Evolutionary conservation across 1,140 invertebrate species (phyloP).

Genomic region (Drosophila nigrodunni): DNA sequence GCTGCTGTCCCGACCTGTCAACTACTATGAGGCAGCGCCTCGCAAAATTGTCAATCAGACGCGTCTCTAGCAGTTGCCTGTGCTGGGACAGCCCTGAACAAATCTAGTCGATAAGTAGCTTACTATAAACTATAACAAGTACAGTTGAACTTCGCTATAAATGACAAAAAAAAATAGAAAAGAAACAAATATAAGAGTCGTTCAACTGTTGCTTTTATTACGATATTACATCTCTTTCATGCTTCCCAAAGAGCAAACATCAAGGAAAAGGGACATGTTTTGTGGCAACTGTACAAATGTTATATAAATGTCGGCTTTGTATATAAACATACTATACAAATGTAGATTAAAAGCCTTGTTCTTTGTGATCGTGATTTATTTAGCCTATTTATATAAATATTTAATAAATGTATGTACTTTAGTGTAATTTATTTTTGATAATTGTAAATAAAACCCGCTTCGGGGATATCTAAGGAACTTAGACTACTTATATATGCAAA

Average conservation of each 20-base stretch:
- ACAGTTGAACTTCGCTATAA: conserved; percentile 24
- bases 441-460: conserved; percentile 68
- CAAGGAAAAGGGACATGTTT: not conserved
- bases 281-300: conserved; percentile 55
- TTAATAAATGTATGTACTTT: conserved; percentile 21
- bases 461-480: conserved; percentile 41
- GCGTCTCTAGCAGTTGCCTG: conserved; percentile 65
- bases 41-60: conserved; percentile 75
- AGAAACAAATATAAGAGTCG: not conserved
- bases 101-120: conserved; percentile 36
- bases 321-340: conserved; percentile 41
- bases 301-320: conserved; percentile 47
- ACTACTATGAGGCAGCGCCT: conserved; percentile 79
- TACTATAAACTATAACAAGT: not conserved
- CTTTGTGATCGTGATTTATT: conserved; percentile 59
- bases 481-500: conserved; percentile 42
- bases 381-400: too few relatives aligned
- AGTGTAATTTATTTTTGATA: conserved; percentile 52
- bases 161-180: not conserved
- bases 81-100: conserved; percentile 57
- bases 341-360: conserved; percentile 24
- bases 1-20: conserved; percentile 81
- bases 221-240: not conserved
- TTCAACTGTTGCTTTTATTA: conserved; percentile 36
- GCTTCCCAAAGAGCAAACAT: not conserved